Evolutionary conservation across 2,888 invertebrate species (phyloP).

Genomic region (Nephrocerus scutellatus): DNA sequence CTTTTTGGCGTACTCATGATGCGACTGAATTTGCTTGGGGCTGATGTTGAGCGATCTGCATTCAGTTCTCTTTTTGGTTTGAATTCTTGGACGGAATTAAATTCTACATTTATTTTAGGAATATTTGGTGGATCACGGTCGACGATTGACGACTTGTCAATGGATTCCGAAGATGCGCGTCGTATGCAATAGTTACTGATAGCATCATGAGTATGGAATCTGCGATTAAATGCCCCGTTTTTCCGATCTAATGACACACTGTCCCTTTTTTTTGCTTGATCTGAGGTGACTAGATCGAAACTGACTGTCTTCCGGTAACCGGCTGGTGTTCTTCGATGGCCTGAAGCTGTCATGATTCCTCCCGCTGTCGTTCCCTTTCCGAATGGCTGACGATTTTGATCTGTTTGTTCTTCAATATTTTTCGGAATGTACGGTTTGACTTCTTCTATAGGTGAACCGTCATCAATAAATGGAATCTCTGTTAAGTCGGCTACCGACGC

Average conservation of each 20-base stretch:
- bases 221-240: constrained; percentile 26
- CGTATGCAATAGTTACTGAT: constrained; percentile 32
- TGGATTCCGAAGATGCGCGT: constrained; percentile 38
- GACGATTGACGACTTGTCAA: constrained; percentile 34
- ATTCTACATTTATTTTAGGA: constrained; percentile 13
- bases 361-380: background rate
- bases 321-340: constrained; percentile 24
- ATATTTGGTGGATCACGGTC: constrained; percentile 18
- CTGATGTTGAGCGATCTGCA: constrained; percentile 35
- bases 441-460: constrained; percentile 45
- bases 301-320: constrained; percentile 45
- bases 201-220: constrained; percentile 40
- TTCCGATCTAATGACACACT: constrained; percentile 7
- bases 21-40: constrained; percentile 2
- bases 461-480: constrained; percentile 48
- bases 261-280: constrained; percentile 16
- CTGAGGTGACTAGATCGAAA: constrained; percentile 38
- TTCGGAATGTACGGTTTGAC: constrained; percentile 27
- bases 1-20: constrained; percentile 4
- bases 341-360: constrained; percentile 28
- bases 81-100: constrained; percentile 7
- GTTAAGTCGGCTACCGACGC: constrained; percentile 43
- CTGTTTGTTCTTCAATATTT: constrained; percentile 13
- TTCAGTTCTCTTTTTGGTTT: constrained; percentile 35
- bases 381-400: background rate